Conservation (phyloP, 2,797 vertebrate genomes). For the Falco columbarius region DNA sequence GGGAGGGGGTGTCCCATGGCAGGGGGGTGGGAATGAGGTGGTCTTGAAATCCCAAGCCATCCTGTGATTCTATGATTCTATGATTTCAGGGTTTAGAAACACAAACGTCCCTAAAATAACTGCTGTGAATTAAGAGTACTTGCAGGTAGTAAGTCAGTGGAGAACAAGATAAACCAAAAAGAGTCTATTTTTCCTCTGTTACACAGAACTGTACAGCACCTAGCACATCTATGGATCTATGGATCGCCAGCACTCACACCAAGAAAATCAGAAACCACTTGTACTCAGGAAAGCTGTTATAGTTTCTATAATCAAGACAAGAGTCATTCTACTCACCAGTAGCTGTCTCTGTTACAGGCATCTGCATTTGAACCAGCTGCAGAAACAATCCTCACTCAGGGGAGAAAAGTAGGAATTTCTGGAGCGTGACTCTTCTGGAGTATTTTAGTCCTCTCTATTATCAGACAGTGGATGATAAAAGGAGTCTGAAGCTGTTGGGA, state of each 20-base stretch:
- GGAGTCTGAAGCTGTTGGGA: background rate
- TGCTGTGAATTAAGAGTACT: background rate
- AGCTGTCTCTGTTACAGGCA: background rate
- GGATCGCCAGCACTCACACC: background rate
- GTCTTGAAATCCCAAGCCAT: background rate
- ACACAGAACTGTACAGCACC: background rate
- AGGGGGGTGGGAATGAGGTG: background rate
- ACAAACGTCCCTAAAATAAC: background rate
- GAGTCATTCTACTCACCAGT: background rate
- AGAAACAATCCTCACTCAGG: background rate
- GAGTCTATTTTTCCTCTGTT: background rate
- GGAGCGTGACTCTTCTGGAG: background rate
- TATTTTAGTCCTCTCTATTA: background rate
- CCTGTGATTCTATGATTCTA: background rate
- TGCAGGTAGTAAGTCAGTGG: background rate
- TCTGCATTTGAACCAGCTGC: background rate
- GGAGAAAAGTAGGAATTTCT: background rate
- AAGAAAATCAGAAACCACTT: background rate
- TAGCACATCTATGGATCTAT: background rate
- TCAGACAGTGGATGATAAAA: background rate
- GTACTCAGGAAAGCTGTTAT: background rate
- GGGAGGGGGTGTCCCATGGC: no score
- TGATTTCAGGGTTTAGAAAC: background rate
- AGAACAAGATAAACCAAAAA: background rate
- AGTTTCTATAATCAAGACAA: background rate